Conservation (phyloP, 2,888 invertebrate genomes). For the Synergus umbraculus region DNA sequence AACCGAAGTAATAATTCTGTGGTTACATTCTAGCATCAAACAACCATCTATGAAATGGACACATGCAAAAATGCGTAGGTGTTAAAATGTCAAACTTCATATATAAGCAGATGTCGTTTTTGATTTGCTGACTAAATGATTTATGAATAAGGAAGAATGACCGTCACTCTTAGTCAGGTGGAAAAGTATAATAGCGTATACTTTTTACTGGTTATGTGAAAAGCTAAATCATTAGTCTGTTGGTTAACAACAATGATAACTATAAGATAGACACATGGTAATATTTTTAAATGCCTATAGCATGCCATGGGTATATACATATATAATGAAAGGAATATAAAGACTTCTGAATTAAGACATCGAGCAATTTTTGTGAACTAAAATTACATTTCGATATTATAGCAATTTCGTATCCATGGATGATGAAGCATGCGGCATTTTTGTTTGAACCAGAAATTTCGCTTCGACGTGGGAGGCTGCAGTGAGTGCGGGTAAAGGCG, state of each 20-base stretch:
- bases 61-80: slow-evolving; percentile 33
- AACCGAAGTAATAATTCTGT: slow-evolving; percentile 39
- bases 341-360: slow-evolving; percentile 21
- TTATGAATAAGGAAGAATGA: slow-evolving; percentile 34
- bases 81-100: slow-evolving; percentile 33
- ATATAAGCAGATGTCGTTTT: slow-evolving; percentile 33
- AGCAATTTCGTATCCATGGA: slow-evolving; percentile 40
- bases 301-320: no score
- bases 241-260: neutral
- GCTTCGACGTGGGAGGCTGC: slow-evolving; percentile 72
- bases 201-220: neutral
- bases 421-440: slow-evolving; percentile 44
- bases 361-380: neutral
- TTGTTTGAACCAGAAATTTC: slow-evolving; percentile 58
- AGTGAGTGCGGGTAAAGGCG: slow-evolving; percentile 63
- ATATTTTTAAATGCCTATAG: neutral
- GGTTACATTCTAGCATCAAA: slow-evolving; percentile 30
- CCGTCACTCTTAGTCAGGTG: neutral
- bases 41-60: neutral
- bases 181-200: neutral
- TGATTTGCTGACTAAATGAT: slow-evolving; percentile 33
- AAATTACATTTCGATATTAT: slow-evolving; percentile 32
- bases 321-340: neutral
- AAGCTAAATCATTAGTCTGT: neutral
- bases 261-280: neutral